phyloP scores from a whole-genome alignment of 2,888 invertebrate genomes.

The Tenthredo mesomela region DNA sequence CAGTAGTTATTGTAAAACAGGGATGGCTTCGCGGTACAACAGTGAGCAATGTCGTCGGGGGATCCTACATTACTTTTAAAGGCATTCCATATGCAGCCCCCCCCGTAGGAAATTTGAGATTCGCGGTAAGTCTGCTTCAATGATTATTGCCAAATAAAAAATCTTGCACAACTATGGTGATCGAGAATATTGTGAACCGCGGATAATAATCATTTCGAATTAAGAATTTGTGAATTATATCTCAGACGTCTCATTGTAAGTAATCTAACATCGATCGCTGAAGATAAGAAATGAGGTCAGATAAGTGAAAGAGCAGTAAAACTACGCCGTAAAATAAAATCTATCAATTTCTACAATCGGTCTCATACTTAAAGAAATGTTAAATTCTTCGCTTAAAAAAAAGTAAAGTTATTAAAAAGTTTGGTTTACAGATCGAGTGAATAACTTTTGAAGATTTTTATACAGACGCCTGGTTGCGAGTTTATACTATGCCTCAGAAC shows the following conservation, averaged over 20 bases:
- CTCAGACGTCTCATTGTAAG: neutral
- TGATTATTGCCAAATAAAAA: constrained; percentile 9
- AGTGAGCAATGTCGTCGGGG: constrained; percentile 64
- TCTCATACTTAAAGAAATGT: too few species aligned
- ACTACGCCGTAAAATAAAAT: too few species aligned
- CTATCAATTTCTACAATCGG: too few species aligned
- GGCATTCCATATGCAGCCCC: constrained; percentile 76
- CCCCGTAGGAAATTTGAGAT: constrained; percentile 74
- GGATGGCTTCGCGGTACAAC: constrained; percentile 71
- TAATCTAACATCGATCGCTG: neutral
- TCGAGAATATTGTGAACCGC: neutral
- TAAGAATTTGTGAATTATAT: neutral
- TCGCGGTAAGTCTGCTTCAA: constrained; percentile 69
- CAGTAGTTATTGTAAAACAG: constrained; percentile 66
- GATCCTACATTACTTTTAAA: constrained; percentile 69
- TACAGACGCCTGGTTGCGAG: too few species aligned
- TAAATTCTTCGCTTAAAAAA: too few species aligned
- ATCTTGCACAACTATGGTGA: neutral
- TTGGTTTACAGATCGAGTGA: too few species aligned
- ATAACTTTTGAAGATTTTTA: too few species aligned
- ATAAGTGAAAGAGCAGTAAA: neutral
- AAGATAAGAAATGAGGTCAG: neutral
- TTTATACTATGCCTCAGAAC: too few species aligned
- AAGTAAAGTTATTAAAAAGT: too few species aligned
- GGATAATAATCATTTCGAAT: neutral